Percentiles rank a stretch among this genome's conserved stretches.
phyloP scores from a whole-genome alignment of 2,888 invertebrate genomes.

The Xanthia togata region DNA sequence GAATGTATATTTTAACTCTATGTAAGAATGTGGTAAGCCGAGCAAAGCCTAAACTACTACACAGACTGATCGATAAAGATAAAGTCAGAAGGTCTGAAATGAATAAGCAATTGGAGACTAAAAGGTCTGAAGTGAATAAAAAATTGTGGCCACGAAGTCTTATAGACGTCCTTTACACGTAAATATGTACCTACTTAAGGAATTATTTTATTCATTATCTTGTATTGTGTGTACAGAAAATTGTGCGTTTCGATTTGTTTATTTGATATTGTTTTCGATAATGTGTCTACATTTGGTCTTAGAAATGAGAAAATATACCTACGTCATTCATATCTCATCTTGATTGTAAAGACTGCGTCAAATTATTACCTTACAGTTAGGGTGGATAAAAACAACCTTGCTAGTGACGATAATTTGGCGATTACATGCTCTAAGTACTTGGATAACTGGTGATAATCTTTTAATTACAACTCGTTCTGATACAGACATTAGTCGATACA shows the following conservation, averaged over 20 bases:
- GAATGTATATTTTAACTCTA: constrained; percentile 12
- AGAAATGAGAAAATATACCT: background rate
- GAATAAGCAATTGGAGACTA: background rate
- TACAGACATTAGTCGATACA: no score
- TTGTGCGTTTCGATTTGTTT: background rate
- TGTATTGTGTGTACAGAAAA: background rate
- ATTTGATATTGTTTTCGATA: background rate
- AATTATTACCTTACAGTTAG: background rate
- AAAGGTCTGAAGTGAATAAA: constrained; percentile 69
- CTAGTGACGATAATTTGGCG: background rate
- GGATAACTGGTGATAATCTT: background rate
- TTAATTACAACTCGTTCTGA: background rate
- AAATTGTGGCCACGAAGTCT: background rate
- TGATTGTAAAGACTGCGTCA: background rate
- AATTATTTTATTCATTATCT: background rate
- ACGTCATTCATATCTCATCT: background rate
- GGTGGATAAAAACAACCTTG: background rate
- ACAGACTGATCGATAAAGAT: constrained; percentile 83
- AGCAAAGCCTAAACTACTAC: constrained; percentile 48
- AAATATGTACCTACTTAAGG: background rate
- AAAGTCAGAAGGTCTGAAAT: constrained; percentile 76
- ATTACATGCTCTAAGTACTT: background rate
- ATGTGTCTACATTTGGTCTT: background rate
- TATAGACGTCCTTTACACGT: background rate
- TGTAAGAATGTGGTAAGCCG: constrained; percentile 17